Evolutionary conservation across 2,113 vertebrate genomes (phyloP), one percentile per base, ranked within the genome.

Genomic region (Tachysurus fulvidraco): DNA sequence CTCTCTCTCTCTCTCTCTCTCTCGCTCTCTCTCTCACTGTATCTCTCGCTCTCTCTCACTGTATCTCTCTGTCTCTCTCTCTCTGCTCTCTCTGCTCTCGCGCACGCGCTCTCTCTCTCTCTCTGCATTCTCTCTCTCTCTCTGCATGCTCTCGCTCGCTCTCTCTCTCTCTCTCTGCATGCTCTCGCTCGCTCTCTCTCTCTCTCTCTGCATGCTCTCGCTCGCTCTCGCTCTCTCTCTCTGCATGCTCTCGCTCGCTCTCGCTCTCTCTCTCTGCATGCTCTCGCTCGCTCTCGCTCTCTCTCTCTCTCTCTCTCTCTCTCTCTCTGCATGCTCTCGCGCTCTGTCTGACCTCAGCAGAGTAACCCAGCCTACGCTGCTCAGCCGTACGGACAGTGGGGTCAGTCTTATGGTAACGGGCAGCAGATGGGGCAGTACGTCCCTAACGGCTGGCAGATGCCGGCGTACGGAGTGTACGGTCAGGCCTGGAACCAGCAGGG

Each of bases 401-500:
- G 97, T 36, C 98, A 98, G 93, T 99, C 98, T 96, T 99, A 99
- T 65, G 94, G 98, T 90, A 98, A 95, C 0, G 96, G 97, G 71
- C 98, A 97, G 81, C 97, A 99, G 92, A 97, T 99, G 81, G 95
- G 96, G 87, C 98, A 99, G 93, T 99, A 98, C 59, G 94, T 99
- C 93, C 97, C 97, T 71, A 98, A 99, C 7, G 97, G 98, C 82
- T 99, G 98, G 98, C 97, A 98, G 90, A 96, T 99, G 86, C 98
- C 98, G 85, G 95, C 97, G 62, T 99, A 99, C 14, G 95, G 97
- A 28, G 93, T 99, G 85, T 99, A 99, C 84, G 93, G 98, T 84
- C 98, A 99, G 91, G 94, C 98, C 0, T 99, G 98, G 98, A 98
- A 96, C 92, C 98, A 99, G 91, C 98, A 98, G 93, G 96, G 97